Evolutionary conservation across 1,140 invertebrate species (phyloP).

Genomic region (Macrocentrus cingulum): DNA sequence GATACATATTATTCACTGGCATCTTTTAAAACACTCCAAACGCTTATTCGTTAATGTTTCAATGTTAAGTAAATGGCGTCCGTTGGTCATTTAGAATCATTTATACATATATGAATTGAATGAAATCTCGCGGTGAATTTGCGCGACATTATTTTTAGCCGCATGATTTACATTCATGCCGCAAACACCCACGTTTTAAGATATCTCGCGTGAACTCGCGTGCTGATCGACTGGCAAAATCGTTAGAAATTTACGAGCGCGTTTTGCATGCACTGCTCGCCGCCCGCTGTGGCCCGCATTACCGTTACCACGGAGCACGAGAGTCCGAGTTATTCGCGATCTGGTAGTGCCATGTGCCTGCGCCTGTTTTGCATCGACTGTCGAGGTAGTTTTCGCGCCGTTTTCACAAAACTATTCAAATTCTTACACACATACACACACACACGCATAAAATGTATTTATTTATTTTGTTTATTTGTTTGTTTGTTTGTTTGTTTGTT

Average conservation of each 20-base stretch:
- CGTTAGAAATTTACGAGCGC: neutral
- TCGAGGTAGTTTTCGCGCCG: slow-evolving; percentile 56
- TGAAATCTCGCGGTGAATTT: too few relatives aligned
- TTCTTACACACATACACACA: neutral
- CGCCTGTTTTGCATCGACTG: slow-evolving; percentile 62
- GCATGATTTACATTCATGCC: slow-evolving; percentile 24
- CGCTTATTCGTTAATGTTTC: neutral
- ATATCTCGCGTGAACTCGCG: neutral
- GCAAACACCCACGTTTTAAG: slow-evolving; percentile 13
- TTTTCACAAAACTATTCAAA: neutral
- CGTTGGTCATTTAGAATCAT: too few relatives aligned
- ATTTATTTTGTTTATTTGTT: neutral
- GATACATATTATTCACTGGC: slow-evolving; percentile 7
- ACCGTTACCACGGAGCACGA: slow-evolving; percentile 22
- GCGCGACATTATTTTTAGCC: slow-evolving; percentile 11
- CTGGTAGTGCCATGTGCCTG: slow-evolving; percentile 53
- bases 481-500: slow-evolving; percentile 21
- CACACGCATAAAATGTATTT: too few relatives aligned
- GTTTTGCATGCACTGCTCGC: too few relatives aligned
- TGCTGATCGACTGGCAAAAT: neutral
- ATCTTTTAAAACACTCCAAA: neutral
- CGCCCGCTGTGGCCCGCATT: neutral
- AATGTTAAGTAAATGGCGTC: too few relatives aligned
- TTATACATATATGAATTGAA: too few relatives aligned
- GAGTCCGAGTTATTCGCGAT: slow-evolving; percentile 20